Base-by-base conservation (phyloP, 2,113 vertebrate species). In the Protomyctophum bolini region DNA sequence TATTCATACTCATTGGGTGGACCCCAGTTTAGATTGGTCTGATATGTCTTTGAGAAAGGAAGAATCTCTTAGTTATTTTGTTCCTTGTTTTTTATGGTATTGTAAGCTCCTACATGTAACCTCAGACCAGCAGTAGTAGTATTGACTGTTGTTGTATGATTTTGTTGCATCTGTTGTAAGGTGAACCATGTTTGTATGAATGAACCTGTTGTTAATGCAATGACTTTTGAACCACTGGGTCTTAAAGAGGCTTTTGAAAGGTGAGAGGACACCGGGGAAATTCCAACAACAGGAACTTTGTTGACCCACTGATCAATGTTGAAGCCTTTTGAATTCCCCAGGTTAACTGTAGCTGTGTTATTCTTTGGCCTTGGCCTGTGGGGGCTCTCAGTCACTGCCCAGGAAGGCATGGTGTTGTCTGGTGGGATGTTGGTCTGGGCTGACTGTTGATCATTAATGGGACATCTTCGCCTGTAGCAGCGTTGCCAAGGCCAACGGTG, bases 381-480 rank as follows among this genome's bases (percentile, higher is more conserved):
- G 91, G 94, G 91, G 94, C 33, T 95, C 92, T 94, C 90, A 93
- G 95, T 95, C 95, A 95, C 94, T 90, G 87, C 94, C 94, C 95
- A 94, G 96, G 95, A 95, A 94, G 94, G 91, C 80, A 92, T 95
- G 95, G 96, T 93, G 89, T 94, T 96, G 95, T 94, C 89, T 95
- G 95, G 94, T 95, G 95, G 94, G 94, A 94, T 73, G 95, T 94
- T 96, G 95, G 96, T 96, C 87, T 90, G 89, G 96, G 95, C 94
- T 95, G 94, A 95, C 94, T 76, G 95, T 94, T 95, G 95, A 95
- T 97, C 94, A 96, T 95, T 96, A 95, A 96, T 95, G 94, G 96
- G 96, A 95, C 94, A 95, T 92, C 94, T 95, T 92, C 95, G 92
- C 94, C 91, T 95, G 94, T 97, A 95, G 96, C 94, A 95, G 95